Conservation (phyloP, 2,888 invertebrate genomes). For the Trichogramma evanescens region DNA sequence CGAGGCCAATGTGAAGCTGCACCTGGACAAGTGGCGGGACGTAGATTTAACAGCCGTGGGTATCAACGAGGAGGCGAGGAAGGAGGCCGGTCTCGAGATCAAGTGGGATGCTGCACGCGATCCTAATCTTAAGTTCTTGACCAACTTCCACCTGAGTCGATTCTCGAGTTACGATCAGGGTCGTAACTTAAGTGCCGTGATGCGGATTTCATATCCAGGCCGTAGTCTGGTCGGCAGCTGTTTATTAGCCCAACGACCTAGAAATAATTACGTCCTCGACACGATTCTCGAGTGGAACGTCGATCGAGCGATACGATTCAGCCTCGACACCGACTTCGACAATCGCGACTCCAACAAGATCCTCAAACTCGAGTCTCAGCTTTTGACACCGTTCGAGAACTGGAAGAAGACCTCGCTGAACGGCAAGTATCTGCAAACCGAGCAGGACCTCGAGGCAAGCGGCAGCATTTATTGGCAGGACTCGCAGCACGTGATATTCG, state of each 20-base stretch:
- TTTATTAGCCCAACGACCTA: conserved; percentile 54
- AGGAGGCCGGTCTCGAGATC: conserved; percentile 64
- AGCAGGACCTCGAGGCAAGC: conserved; percentile 51
- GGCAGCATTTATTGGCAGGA: conserved; percentile 57
- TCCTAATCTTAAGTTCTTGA: conserved; percentile 64
- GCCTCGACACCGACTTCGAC: conserved; percentile 56
- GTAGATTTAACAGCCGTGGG: conserved; percentile 63
- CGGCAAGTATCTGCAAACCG: conserved; percentile 51
- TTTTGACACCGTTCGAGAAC: conserved; percentile 55
- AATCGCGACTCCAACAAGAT: conserved; percentile 45
- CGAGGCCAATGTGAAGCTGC: conserved; percentile 63
- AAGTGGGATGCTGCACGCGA: conserved; percentile 85
- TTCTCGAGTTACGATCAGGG: conserved; percentile 42
- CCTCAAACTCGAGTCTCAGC: conserved; percentile 46
- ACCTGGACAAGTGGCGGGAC: conserved; percentile 72
- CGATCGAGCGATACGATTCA: conserved; percentile 56
- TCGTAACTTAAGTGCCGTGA: conserved; percentile 58
- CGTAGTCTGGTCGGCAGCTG: conserved; percentile 64
- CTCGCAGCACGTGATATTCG: conserved; percentile 53
- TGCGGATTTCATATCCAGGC: conserved; percentile 69
- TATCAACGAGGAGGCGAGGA: conserved; percentile 54
- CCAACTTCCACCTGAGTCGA: conserved; percentile 58
- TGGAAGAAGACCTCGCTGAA: conserved; percentile 53
- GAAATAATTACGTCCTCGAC: conserved; percentile 45
- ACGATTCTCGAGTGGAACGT: conserved; percentile 65